A percentile compares a stretch with the other conserved stretches of the same genome.
Conservation (phyloP, 2,797 vertebrate species). For the Brachymystax lenok region DNA sequence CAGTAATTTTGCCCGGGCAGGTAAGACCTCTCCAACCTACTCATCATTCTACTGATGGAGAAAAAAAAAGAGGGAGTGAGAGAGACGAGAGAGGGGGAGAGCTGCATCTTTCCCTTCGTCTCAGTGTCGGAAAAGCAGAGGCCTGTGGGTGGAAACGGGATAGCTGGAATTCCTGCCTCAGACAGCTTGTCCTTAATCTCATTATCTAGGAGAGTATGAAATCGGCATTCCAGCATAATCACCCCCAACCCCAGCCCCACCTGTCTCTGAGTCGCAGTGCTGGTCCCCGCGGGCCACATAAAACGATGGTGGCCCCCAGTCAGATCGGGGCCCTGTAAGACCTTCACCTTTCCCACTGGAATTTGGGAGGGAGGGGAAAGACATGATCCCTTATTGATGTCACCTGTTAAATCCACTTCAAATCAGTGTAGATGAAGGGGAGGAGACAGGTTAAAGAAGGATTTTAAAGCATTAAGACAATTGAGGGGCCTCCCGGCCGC, state of each 20-base stretch:
- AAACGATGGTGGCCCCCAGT: constrained; percentile 9
- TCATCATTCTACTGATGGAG: constrained; percentile 37
- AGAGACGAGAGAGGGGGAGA: neutral
- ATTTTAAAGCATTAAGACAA: too few relatives aligned
- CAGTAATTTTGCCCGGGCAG: constrained; percentile 25
- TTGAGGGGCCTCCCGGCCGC: too few relatives aligned
- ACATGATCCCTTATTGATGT: too few relatives aligned
- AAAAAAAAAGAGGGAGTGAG: too few relatives aligned
- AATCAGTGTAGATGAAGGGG: too few relatives aligned
- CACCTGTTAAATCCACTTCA: too few relatives aligned
- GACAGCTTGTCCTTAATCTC: constrained; percentile 71
- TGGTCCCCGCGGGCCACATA: constrained; percentile 33
- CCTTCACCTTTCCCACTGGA: constrained; percentile 18
- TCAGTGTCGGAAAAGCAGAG: constrained; percentile 8
- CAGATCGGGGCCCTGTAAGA: constrained; percentile 1
- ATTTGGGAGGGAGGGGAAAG: neutral
- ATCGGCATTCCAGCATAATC: constrained; percentile 68
- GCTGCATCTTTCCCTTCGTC: constrained; percentile 13
- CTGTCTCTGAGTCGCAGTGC: neutral
- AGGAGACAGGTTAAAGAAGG: too few relatives aligned
- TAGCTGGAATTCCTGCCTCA: constrained; percentile 69
- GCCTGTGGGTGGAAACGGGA: constrained; percentile 53
- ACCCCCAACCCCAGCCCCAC: neutral
- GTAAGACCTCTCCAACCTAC: constrained; percentile 30
- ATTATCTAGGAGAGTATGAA: constrained; percentile 75